Evolutionary conservation across 2,888 invertebrate genomes (phyloP).

Genomic region (Noctua comes): DNA sequence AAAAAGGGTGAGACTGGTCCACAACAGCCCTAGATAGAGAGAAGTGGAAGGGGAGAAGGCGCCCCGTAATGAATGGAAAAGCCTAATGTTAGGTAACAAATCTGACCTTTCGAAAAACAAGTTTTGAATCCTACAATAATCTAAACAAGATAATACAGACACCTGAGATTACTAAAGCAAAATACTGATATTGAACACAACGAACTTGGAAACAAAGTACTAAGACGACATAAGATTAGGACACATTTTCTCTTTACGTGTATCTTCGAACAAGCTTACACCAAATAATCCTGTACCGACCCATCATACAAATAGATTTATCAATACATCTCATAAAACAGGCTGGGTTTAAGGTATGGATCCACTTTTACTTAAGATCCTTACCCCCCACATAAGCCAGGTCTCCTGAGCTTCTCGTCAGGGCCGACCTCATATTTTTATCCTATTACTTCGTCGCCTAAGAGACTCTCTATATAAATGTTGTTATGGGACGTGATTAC

Average conservation of each 20-base stretch:
- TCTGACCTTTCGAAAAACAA: slow-evolving; percentile 1
- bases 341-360: slow-evolving; percentile 29
- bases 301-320: slow-evolving; percentile 34
- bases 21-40: neutral
- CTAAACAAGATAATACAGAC: slow-evolving; percentile 4
- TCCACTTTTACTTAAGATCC: slow-evolving; percentile 28
- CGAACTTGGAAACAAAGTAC: slow-evolving; percentile 6
- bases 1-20: neutral
- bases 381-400: slow-evolving; percentile 38
- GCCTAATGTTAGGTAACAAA: neutral
- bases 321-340: slow-evolving; percentile 40
- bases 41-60: neutral
- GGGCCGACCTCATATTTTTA: slow-evolving; percentile 25
- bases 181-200: slow-evolving; percentile 50
- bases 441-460: slow-evolving; percentile 40
- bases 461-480: slow-evolving; percentile 35
- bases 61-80: neutral
- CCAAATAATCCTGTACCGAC: slow-evolving; percentile 40
- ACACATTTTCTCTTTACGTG: slow-evolving; percentile 37
- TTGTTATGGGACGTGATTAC: slow-evolving; percentile 33
- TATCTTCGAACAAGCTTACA: slow-evolving; percentile 24
- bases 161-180: slow-evolving; percentile 25
- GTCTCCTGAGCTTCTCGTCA: slow-evolving; percentile 15
- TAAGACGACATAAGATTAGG: slow-evolving; percentile 9
- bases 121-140: slow-evolving; percentile 7